phyloP scores from a whole-genome alignment of 1,140 invertebrate species.

The Apolygus lucorum region DNA sequence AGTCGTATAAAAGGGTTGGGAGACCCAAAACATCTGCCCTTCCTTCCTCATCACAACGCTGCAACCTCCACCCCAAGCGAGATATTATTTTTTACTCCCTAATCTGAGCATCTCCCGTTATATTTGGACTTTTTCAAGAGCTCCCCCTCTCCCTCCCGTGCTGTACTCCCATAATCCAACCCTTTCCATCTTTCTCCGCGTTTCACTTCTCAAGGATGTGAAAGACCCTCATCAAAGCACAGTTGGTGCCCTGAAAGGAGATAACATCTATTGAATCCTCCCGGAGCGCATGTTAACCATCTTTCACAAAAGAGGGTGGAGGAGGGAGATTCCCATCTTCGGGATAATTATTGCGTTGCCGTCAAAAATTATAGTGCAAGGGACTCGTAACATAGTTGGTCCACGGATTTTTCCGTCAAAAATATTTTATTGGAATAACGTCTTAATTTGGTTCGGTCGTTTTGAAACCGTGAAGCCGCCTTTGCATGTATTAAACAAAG shows the following conservation, averaged over 20 bases:
- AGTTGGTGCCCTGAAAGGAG: not conserved
- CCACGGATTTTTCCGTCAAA: not conserved
- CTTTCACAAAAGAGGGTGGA: not conserved
- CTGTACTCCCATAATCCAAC: not conserved
- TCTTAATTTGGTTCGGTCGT: not conserved
- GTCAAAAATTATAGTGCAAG: not conserved
- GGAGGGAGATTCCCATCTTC: not conserved
- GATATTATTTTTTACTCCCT: not conserved
- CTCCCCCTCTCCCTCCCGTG: not conserved
- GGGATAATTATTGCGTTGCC: not conserved
- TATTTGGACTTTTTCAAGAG: slow-evolving; percentile 17
- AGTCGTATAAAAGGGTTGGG: not conserved
- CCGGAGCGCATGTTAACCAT: too few relatives aligned
- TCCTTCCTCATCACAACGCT: not conserved
- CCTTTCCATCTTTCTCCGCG: not conserved
- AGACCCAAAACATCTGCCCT: not conserved
- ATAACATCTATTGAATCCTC: not conserved
- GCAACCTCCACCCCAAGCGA: not conserved
- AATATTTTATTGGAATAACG: not conserved
- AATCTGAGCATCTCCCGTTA: slow-evolving; percentile 17
- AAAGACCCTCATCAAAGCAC: not conserved
- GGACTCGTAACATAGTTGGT: too few relatives aligned
- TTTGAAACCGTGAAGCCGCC: too few relatives aligned
- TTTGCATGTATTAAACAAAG: too few relatives aligned
- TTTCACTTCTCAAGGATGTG: not conserved